Evolutionary conservation across 2,113 vertebrate genomes (phyloP).

Genomic region (Phocoena sinus): DNA sequence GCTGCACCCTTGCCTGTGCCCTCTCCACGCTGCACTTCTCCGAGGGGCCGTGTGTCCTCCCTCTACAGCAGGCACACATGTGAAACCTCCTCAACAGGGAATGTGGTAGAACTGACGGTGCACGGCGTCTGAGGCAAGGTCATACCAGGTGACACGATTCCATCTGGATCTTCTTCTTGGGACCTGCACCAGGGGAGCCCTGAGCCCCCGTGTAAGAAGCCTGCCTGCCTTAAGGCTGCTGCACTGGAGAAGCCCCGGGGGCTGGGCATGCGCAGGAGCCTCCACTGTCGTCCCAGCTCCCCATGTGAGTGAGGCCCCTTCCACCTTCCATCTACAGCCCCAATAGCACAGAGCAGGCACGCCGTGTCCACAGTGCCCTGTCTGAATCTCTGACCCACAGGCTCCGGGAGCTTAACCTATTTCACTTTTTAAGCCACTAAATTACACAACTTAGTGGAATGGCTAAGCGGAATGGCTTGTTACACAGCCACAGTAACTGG

Average conservation of each 20-base stretch:
- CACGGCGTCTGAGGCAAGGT: neutral
- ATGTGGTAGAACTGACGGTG: neutral
- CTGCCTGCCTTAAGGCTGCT: neutral
- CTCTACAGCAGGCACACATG: neutral
- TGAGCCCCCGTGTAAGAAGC: neutral
- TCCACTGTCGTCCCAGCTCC: neutral
- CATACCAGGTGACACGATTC: neutral
- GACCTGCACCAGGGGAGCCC: neutral
- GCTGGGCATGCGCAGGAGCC: neutral
- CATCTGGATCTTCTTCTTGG: neutral
- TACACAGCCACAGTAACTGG: neutral
- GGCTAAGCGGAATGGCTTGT: neutral
- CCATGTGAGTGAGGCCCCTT: neutral
- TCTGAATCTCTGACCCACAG: neutral
- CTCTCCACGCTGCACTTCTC: neutral
- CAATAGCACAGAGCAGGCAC: rapidly evolving
- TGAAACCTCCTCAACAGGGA: neutral
- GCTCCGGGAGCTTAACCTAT: neutral
- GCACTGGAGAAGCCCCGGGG: neutral
- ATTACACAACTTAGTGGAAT: neutral
- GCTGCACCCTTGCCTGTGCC: too few relatives aligned
- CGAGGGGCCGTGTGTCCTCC: neutral
- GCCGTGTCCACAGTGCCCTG: neutral
- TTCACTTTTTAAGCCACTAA: neutral
- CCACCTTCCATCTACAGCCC: neutral